phyloP scores from a whole-genome alignment of 1,140 invertebrate genomes.

The Trachelipus rathkii region DNA sequence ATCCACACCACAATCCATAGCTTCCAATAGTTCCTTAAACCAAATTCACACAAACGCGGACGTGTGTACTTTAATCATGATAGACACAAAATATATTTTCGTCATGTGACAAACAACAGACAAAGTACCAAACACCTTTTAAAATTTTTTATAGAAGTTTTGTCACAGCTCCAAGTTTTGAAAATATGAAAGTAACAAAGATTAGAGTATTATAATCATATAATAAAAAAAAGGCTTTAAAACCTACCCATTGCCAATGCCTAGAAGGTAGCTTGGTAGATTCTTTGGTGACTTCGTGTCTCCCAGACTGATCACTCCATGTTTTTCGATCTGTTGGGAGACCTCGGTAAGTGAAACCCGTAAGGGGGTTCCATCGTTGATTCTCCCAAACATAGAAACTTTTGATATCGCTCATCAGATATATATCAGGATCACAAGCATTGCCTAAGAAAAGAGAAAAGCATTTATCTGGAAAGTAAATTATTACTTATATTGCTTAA shows the following conservation, averaged over 20 bases:
- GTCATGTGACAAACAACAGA: too few relatives aligned
- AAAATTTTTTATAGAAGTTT: too few relatives aligned
- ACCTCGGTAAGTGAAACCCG: slow-evolving; percentile 78
- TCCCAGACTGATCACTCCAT: slow-evolving; percentile 81
- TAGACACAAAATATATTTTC: too few relatives aligned
- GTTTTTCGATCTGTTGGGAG: slow-evolving; percentile 71
- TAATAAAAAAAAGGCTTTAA: slow-evolving; percentile 22
- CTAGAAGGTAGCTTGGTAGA: slow-evolving; percentile 75
- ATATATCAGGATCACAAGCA: slow-evolving; percentile 63
- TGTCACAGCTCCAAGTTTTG: too few relatives aligned
- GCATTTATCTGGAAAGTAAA: too few relatives aligned
- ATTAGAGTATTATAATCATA: neutral
- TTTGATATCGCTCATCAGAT: slow-evolving; percentile 74
- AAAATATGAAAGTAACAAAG: too few relatives aligned
- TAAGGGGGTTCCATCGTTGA: slow-evolving; percentile 86
- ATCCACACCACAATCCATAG: too few relatives aligned
- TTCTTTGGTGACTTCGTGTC: slow-evolving; percentile 74
- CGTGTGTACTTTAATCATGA: too few relatives aligned
- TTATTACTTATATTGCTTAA: too few relatives aligned
- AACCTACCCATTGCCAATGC: slow-evolving; percentile 73
- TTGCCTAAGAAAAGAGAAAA: slow-evolving; percentile 49
- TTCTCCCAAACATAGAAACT: slow-evolving; percentile 87
- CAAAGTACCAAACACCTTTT: too few relatives aligned
- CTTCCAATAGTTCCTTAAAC: too few relatives aligned
- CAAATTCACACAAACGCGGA: too few relatives aligned